Conservation (phyloP, 2,113 vertebrate genomes). For the Urocynchramus pylzowi region DNA sequence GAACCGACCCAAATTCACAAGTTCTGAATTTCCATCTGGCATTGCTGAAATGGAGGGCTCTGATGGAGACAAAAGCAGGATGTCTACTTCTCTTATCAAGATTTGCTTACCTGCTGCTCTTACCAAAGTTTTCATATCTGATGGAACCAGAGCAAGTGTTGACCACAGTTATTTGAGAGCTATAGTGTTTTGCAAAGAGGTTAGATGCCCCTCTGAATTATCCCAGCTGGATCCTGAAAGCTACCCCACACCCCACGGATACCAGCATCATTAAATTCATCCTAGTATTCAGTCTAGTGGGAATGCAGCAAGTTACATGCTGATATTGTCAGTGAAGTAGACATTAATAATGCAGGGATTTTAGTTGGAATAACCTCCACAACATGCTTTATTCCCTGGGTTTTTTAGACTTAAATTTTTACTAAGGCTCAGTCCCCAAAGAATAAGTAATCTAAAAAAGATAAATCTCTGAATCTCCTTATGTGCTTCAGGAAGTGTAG, state of each 20-base stretch:
- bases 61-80: not conserved
- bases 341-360: not conserved
- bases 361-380: not conserved
- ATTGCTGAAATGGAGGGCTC: not conserved
- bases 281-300: not conserved
- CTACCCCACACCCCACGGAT: fast-evolving
- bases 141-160: not conserved
- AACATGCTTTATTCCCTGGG: not conserved
- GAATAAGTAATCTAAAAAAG: not conserved
- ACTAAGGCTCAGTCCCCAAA: not conserved
- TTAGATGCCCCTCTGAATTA: not conserved
- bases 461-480: not conserved
- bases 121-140: not conserved
- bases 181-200: not conserved
- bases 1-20: fast-evolving
- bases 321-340: not conserved
- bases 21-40: not conserved
- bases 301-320: not conserved
- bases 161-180: not conserved
- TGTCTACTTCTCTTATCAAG: not conserved
- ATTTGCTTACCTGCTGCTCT: not conserved
- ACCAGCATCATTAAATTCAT: not conserved
- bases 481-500: not conserved
- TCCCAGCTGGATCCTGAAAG: not conserved
- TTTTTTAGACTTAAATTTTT: not conserved